A percentile compares a stretch with the other conserved stretches of the same genome.
Conservation (phyloP, 1,140 invertebrate genomes). For the Gonatopus flavifemur region DNA sequence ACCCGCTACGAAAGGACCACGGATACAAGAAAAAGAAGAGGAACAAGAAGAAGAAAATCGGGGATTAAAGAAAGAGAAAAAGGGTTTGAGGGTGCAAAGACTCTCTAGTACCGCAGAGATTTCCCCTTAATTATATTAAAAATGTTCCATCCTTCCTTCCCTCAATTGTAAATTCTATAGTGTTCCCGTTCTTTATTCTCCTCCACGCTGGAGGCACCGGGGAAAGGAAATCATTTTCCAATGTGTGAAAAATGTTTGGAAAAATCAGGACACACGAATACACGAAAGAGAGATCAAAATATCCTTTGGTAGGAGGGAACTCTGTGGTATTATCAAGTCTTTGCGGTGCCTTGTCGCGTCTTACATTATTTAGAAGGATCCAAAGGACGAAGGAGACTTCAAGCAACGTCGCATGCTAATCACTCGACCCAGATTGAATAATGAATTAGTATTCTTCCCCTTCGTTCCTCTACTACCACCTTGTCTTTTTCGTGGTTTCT, state of each 20-base stretch:
- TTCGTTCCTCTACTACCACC: conserved; percentile 35
- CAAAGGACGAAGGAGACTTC: conserved; percentile 38
- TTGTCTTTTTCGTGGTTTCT: conserved; percentile 23
- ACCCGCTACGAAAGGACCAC: neutral
- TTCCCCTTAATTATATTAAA: conserved; percentile 60
- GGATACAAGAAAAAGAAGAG: conserved; percentile 4
- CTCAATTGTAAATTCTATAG: neutral
- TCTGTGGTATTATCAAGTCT: conserved; percentile 18
- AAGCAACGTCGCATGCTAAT: conserved; percentile 56
- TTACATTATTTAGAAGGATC: conserved; percentile 57
- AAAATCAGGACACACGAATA: no score
- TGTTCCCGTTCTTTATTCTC: no score
- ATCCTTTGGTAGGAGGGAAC: no score
- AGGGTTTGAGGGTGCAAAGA: conserved; percentile 12
- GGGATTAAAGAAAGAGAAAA: conserved; percentile 16
- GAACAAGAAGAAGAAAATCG: neutral
- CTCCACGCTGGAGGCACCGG: no score
- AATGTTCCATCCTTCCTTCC: conserved; percentile 51
- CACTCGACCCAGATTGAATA: conserved; percentile 59
- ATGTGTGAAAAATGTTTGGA: no score
- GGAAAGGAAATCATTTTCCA: no score
- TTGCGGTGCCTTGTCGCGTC: conserved; percentile 30
- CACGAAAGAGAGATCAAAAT: no score
- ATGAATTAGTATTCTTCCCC: conserved; percentile 58
- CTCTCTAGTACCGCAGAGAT: conserved; percentile 45